Evolutionary conservation across 2,113 vertebrate species (phyloP).

Genomic region (Corapipo altera): DNA sequence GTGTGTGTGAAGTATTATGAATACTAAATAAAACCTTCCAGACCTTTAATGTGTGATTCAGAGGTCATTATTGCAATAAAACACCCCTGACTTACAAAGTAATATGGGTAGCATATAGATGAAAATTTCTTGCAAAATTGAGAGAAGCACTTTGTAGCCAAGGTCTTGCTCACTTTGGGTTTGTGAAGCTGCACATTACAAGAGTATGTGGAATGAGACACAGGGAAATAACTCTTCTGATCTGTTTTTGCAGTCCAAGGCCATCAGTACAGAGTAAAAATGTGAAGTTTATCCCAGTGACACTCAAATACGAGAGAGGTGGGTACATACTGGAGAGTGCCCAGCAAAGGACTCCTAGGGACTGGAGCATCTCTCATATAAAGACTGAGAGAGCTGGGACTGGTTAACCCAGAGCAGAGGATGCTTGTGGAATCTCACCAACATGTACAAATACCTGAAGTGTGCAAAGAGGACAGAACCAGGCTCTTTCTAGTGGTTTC

Average conservation of each 20-base stretch:
- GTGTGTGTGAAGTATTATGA: background rate
- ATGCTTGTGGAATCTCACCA: background rate
- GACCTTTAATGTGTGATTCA: background rate
- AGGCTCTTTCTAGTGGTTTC: background rate
- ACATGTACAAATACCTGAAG: background rate
- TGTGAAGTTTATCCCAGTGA: background rate
- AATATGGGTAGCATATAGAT: background rate
- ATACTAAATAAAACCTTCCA: background rate
- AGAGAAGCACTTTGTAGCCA: background rate
- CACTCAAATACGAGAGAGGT: background rate
- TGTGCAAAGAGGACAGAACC: background rate
- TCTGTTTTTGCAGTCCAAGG: background rate
- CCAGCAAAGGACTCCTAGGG: background rate
- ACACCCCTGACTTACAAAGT: background rate
- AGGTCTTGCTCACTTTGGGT: background rate
- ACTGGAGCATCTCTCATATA: background rate
- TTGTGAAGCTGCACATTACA: background rate
- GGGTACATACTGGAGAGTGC: fast-evolving
- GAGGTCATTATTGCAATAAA: background rate
- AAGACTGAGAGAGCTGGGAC: background rate
- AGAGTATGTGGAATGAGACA: background rate
- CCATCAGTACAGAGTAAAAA: fast-evolving
- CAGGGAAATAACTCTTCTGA: background rate
- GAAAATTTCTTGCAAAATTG: background rate
- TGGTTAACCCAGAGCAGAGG: background rate